Percentiles rank a stretch among this genome's conserved stretches.
phyloP scores from a whole-genome alignment of 2,797 vertebrate species.

The Tokudaia muenninki region DNA sequence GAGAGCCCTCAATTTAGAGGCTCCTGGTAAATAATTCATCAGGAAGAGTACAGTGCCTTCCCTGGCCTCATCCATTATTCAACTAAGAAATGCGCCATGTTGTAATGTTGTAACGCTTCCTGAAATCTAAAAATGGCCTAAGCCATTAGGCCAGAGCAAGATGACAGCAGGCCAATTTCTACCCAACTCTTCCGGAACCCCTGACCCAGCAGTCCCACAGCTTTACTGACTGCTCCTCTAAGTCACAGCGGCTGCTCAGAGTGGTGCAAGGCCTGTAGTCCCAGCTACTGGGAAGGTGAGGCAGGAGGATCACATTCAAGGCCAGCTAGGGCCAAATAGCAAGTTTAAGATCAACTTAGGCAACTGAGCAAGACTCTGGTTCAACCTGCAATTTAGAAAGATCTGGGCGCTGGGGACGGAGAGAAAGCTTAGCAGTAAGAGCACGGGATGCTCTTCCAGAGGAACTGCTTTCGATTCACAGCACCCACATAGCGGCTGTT shows the following conservation, averaged over 20 bases:
- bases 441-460: background rate
- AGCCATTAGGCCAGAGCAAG: constrained; percentile 79
- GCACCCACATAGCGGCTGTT: background rate
- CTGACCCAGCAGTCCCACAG: constrained; percentile 31
- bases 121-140: constrained; percentile 84
- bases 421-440: background rate
- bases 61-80: constrained; percentile 87
- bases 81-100: constrained; percentile 82
- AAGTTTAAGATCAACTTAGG: background rate
- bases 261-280: background rate
- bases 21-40: constrained; percentile 83
- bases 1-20: constrained; percentile 81
- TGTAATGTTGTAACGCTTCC: constrained; percentile 77
- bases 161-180: constrained; percentile 71
- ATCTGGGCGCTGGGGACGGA: background rate
- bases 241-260: background rate
- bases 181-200: constrained; percentile 71
- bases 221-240: background rate
- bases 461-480: background rate
- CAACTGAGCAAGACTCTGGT: background rate
- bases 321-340: background rate
- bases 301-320: background rate
- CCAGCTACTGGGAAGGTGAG: background rate
- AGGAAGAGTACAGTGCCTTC: constrained; percentile 83
- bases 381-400: background rate